These are phyloP conservation scores for Hyperoodon ampullatus DNA, from an alignment of 2,113 vertebrate species.

Conservation along the genomic window DNA sequence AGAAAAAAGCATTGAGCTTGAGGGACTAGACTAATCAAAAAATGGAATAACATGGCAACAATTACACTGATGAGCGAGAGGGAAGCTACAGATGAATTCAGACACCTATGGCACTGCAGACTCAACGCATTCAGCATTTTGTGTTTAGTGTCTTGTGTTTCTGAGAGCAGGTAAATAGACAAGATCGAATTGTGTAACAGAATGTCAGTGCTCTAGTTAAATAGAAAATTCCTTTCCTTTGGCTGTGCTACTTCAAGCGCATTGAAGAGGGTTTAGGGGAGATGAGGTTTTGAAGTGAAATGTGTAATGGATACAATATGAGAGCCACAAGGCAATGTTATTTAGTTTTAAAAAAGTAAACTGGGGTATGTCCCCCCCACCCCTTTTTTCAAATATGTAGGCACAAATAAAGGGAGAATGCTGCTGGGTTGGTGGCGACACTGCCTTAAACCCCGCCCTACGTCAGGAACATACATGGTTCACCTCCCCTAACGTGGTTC, in stretches of 20 bases:
- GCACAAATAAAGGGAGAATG: constrained; percentile 78
- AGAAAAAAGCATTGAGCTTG: constrained; percentile 90
- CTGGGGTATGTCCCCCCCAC: constrained; percentile 50
- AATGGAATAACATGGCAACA: constrained; percentile 91
- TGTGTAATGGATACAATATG: constrained; percentile 90
- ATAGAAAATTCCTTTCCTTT: constrained; percentile 92
- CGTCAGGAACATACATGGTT: not conserved
- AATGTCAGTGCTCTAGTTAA: constrained; percentile 91
- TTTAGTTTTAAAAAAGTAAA: constrained; percentile 88
- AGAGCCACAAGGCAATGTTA: constrained; percentile 87
- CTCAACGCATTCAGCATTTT: constrained; percentile 83
- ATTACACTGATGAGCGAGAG: constrained; percentile 90
- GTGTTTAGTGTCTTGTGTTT: constrained; percentile 88
- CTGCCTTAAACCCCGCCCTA: not conserved
- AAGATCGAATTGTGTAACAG: constrained; percentile 89
- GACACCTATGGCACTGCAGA: constrained; percentile 86
- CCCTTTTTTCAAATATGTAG: constrained; percentile 73
- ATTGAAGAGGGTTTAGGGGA: constrained; percentile 90
- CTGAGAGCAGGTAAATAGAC: constrained; percentile 89
- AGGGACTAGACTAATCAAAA: constrained; percentile 91
- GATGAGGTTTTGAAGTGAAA: constrained; percentile 92
- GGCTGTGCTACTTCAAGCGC: constrained; percentile 87
- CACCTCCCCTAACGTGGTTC: not conserved
- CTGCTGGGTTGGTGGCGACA: not conserved
- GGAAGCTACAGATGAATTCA: constrained; percentile 87